Percentiles rank a stretch among this genome's conserved stretches.
phyloP scores from a whole-genome alignment of 2,888 invertebrate species.

The Rhaphigaster nebulosa region DNA sequence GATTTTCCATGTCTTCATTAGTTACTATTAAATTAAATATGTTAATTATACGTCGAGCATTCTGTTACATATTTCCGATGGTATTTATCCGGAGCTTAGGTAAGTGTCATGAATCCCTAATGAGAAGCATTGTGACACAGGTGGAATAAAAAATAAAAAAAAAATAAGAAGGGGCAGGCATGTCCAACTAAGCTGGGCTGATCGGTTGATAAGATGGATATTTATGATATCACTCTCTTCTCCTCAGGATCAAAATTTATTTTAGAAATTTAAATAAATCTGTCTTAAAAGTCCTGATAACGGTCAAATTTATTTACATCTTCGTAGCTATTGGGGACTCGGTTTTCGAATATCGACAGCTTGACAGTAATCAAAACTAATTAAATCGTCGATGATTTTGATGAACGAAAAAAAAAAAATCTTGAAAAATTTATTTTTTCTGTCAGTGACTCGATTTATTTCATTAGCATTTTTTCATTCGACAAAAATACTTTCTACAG shows the following conservation, averaged over 20 bases:
- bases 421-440: not conserved
- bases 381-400: not conserved
- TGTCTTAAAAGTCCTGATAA: not conserved
- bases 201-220: not conserved
- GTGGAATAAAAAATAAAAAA: constrained; percentile 6
- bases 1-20: not conserved
- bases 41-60: not conserved
- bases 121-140: constrained; percentile 1
- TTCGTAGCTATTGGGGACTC: not conserved
- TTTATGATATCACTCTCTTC: constrained; percentile 23
- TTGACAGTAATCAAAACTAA: not conserved
- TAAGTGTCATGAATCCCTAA: constrained; percentile 39
- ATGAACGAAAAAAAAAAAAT: not conserved
- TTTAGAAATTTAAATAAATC: constrained; percentile 21
- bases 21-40: not conserved
- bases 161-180: not conserved
- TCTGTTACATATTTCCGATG: not conserved
- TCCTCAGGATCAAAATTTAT: not conserved
- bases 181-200: constrained; percentile 5
- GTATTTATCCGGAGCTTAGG: constrained; percentile 10
- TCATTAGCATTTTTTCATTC: no score
- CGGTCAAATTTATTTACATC: not conserved
- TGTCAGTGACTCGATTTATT: not conserved
- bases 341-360: not conserved
- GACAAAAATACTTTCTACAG: no score